Percentiles rank a stretch among this genome's conserved stretches.
These are phyloP conservation scores for Chrysina gloriosa DNA, from an alignment of 2,888 invertebrate species.

Conservation along the genomic window DNA sequence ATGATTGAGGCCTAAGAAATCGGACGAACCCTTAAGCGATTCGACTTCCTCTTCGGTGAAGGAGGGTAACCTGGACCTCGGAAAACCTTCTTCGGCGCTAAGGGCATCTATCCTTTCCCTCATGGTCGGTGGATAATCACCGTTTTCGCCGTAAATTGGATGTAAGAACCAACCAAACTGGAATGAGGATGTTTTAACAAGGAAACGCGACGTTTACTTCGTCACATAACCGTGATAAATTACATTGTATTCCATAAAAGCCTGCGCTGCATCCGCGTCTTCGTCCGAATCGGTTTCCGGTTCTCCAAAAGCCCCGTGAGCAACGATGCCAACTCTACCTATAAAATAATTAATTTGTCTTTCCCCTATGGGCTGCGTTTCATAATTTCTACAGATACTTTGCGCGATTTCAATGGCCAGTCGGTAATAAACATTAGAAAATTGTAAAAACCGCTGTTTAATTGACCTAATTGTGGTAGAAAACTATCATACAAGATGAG, in stretches of 20 bases:
- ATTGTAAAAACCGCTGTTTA: no score
- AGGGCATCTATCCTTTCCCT: slow-evolving; percentile 62
- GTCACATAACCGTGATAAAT: no score
- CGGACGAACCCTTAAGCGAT: slow-evolving; percentile 66
- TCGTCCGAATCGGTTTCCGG: neutral
- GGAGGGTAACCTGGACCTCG: slow-evolving; percentile 64
- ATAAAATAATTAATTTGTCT: neutral
- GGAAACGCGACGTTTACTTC: no score
- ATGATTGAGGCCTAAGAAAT: slow-evolving; percentile 76
- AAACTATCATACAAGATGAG: no score
- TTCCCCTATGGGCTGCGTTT: no score
- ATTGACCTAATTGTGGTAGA: no score
- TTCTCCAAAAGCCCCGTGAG: slow-evolving; percentile 14
- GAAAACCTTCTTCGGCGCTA: slow-evolving; percentile 63
- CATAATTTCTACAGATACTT: no score
- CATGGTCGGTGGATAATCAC: slow-evolving; percentile 68
- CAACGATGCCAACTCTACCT: slow-evolving; percentile 14
- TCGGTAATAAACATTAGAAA: no score
- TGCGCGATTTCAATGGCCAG: no score
- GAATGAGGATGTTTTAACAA: neutral
- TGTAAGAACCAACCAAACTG: slow-evolving; percentile 50
- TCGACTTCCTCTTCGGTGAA: slow-evolving; percentile 64
- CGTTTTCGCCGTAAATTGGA: slow-evolving; percentile 66
- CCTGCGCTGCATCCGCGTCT: neutral
- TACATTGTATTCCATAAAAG: neutral